Evolutionary conservation across 2,797 vertebrate genomes (phyloP), one percentile per base, ranked within the genome.

Genomic region (Pelodytes ibericus): DNA sequence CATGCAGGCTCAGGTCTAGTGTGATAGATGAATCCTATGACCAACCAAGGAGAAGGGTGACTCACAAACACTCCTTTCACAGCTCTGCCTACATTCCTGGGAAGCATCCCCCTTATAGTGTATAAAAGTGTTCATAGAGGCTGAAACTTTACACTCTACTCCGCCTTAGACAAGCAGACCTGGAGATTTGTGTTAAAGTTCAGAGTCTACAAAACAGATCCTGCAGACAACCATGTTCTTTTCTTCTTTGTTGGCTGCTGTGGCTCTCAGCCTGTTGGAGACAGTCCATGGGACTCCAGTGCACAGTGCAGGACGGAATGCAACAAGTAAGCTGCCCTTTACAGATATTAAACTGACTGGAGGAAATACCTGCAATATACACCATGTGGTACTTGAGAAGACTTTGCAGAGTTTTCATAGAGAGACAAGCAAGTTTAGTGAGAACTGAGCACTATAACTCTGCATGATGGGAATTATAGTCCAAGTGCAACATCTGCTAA

Each of bases 141-240:
- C 53, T 74, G 29, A 59, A 18, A 33, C 18, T 70, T 33, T 63
- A 61, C 44, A 72, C 29, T 53, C 8, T 36, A 33, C 49, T n/a
- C 71, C 41, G n/a, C 76, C 68, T 73, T 47, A 15, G 22, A 27
- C 62, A 66, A 72, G 61, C 39, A 33, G n/a, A n/a, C 10, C 24
- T 41, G 22, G 24, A 62, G 25, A 33, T n/a, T n/a, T n/a, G n/a
- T n/a, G n/a, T 53, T 27, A 58, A 27, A 64, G 67, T 71, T 24
- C 60, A 65, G 60, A 63, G 59, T 64, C 47, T 64, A 27, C 6
- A 2, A 51, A 25, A 31, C 49, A 63, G 26, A 27, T 22, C 2
- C 29, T 13, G 53, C 31, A 41, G 7, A 29, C 57, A 83, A 53
- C 13, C 44, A 94, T 94, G 93, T 84, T 81, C 61, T 74, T 81